Conservation (phyloP, 2,888 invertebrate genomes). For the Linnaemya vulpina region DNA sequence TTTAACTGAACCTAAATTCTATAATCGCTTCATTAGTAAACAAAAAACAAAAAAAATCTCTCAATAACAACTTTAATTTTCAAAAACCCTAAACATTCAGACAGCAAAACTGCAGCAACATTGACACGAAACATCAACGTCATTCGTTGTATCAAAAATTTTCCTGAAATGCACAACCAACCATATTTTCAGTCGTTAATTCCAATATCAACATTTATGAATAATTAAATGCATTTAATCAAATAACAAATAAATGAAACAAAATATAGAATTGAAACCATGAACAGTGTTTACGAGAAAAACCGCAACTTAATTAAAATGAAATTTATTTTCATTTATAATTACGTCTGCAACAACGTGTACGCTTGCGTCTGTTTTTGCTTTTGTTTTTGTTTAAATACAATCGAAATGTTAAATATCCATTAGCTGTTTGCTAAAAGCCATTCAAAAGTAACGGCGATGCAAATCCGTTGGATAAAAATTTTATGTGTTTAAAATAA, state of each 20-base stretch:
- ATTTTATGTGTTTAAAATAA: neutral
- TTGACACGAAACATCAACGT: neutral
- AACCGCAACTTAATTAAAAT: constrained; percentile 71
- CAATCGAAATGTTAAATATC: neutral
- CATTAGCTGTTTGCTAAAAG: constrained; percentile 21
- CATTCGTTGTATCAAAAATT: neutral
- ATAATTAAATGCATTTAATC: constrained; percentile 64
- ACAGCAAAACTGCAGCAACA: neutral
- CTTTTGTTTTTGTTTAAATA: too few relatives aligned
- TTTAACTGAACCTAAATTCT: too few relatives aligned
- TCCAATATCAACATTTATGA: constrained; percentile 66
- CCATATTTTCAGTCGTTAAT: constrained; percentile 44
- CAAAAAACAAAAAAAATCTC: too few relatives aligned
- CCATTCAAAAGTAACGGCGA: neutral
- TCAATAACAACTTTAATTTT: neutral
- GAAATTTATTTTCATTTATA: constrained; percentile 68
- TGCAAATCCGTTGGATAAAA: neutral
- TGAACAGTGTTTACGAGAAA: constrained; percentile 60
- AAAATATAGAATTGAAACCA: constrained; percentile 44
- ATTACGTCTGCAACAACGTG: constrained; percentile 45
- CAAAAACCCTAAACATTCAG: neutral
- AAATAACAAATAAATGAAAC: constrained; percentile 59
- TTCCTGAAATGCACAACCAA: constrained; percentile 15
- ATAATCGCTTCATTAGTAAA: too few relatives aligned
- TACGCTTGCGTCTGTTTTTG: neutral